Evolutionary conservation across 2,888 invertebrate species (phyloP).

Genomic region (Lasioglossum malachurum): DNA sequence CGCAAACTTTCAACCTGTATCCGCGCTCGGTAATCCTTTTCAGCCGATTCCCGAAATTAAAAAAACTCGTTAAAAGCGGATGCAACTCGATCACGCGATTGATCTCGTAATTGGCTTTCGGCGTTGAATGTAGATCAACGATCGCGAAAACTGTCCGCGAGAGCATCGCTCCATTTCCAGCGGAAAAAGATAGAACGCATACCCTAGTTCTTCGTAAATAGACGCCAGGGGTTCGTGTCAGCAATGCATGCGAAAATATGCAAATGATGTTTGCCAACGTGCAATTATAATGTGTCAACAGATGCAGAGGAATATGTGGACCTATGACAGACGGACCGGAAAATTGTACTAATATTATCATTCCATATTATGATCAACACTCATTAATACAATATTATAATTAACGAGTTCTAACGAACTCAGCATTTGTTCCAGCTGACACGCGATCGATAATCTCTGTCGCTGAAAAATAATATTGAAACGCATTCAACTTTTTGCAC

Average conservation of each 20-base stretch:
- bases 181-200: not conserved
- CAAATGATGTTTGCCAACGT: not conserved
- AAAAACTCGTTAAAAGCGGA: not conserved
- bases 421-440: not conserved
- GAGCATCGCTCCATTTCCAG: not conserved
- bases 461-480: not conserved
- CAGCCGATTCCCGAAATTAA: not conserved
- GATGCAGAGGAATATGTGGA: not conserved
- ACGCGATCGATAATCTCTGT: not conserved
- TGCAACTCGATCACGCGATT: not conserved
- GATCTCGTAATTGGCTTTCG: not conserved
- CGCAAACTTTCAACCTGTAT: not conserved
- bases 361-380: not conserved
- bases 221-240: not conserved
- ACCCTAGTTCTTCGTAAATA: not conserved
- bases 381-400: not conserved
- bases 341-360: constrained; percentile 1
- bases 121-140: not conserved
- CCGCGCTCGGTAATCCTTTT: not conserved
- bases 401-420: not conserved
- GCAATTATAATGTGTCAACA: constrained; percentile 4
- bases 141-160: not conserved
- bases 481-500: not conserved
- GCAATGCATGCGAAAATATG: not conserved
- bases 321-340: not conserved